Conservation (phyloP, 2,113 vertebrate genomes). For the Saguinus midas region DNA sequence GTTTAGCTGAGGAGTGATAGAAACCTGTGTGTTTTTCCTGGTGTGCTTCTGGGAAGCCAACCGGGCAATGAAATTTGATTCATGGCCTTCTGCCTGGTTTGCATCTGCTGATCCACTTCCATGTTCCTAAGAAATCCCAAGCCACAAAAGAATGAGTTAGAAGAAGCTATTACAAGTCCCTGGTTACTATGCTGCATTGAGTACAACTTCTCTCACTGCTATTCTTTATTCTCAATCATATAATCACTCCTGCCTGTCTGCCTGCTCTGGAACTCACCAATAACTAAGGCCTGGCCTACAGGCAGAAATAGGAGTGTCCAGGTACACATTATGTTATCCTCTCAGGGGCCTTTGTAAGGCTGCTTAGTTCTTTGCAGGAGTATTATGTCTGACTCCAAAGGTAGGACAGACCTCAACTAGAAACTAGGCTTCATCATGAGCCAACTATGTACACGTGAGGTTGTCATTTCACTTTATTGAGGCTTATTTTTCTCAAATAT, state of each 20-base stretch:
- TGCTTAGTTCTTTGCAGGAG: neutral
- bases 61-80: slow-evolving; percentile 90
- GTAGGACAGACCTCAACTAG: neutral
- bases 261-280: neutral
- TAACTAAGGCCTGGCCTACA: neutral
- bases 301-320: neutral
- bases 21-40: slow-evolving; percentile 91
- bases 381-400: neutral
- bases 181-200: accelerated
- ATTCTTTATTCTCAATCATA: neutral
- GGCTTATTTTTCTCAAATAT: slow-evolving; percentile 4
- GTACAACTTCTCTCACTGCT: neutral
- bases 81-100: slow-evolving; percentile 94
- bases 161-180: neutral
- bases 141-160: neutral
- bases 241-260: neutral
- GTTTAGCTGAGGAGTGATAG: neutral
- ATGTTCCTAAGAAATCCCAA: slow-evolving; percentile 85
- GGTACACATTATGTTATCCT: neutral
- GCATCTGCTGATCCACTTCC: slow-evolving; percentile 94
- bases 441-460: neutral
- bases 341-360: neutral
- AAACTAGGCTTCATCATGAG: neutral
- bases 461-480: neutral
- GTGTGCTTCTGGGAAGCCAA: slow-evolving; percentile 89